Evolutionary conservation across 2,797 vertebrate genomes (phyloP).

Genomic region (Sebastes nivosus): DNA sequence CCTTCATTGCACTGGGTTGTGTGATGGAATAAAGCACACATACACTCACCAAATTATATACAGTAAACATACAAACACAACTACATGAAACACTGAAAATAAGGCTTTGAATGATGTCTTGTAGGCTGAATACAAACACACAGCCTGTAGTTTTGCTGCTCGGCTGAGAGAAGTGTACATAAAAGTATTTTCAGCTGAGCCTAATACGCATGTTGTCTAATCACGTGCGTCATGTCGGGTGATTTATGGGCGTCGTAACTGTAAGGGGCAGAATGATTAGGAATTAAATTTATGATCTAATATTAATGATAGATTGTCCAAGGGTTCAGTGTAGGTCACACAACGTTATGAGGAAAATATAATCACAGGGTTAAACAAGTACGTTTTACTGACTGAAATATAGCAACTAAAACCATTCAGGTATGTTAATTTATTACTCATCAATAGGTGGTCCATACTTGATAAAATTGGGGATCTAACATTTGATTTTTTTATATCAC

Average conservation of each 20-base stretch:
- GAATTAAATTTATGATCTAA: slow-evolving; percentile 26
- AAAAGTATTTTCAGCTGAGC: not conserved
- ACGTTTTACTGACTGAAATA: not conserved
- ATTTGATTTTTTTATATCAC: not conserved
- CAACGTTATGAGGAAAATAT: not conserved
- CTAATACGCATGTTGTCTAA: slow-evolving; percentile 21
- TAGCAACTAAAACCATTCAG: not conserved
- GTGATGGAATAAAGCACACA: not conserved
- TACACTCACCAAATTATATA: not conserved
- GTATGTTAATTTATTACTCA: not conserved
- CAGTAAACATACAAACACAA: not conserved
- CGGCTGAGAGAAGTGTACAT: not conserved
- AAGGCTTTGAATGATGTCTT: not conserved
- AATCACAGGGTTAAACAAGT: not conserved
- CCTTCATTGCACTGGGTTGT: not conserved
- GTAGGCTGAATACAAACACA: not conserved
- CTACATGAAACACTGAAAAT: not conserved
- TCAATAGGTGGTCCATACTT: not conserved
- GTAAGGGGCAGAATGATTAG: slow-evolving; percentile 34
- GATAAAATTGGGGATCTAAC: not conserved
- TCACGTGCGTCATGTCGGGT: not conserved
- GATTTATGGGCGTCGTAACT: not conserved
- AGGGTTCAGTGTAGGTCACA: slow-evolving; percentile 3
- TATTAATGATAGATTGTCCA: not conserved
- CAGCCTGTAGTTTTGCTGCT: not conserved